Conservation (phyloP, 1,140 invertebrate genomes). For the Antheraea pernyi region DNA sequence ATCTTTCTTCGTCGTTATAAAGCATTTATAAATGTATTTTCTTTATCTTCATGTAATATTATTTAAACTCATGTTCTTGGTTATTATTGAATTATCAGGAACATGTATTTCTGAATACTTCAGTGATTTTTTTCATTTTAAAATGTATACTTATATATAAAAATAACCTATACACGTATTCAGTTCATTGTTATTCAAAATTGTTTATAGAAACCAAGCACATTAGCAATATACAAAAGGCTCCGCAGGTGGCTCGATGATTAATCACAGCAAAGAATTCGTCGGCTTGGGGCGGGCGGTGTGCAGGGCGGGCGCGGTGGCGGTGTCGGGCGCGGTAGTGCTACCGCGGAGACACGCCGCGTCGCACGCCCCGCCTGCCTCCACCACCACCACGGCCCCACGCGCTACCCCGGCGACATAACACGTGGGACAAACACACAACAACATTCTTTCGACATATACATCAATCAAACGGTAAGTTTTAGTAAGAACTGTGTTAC, state of each 20-base stretch:
- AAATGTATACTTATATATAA: slow-evolving; percentile 9
- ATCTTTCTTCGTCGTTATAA: too few species aligned
- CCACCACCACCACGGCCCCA: slow-evolving; percentile 23
- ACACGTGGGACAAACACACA: slow-evolving; percentile 25
- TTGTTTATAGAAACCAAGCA: slow-evolving; percentile 59
- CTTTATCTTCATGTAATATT: too few species aligned
- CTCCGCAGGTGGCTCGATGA: slow-evolving; percentile 72
- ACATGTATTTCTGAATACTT: neutral
- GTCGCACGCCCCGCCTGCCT: slow-evolving; percentile 48
- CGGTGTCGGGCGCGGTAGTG: slow-evolving; percentile 61
- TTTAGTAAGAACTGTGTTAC: neutral
- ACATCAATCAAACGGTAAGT: slow-evolving; percentile 32
- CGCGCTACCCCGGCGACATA: slow-evolving; percentile 20
- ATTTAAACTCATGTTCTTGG: too few species aligned
- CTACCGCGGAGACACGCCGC: slow-evolving; percentile 49
- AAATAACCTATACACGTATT: slow-evolving; percentile 16
- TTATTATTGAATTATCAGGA: neutral
- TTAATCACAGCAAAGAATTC: slow-evolving; percentile 68
- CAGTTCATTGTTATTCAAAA: slow-evolving; percentile 32
- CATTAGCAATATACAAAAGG: slow-evolving; percentile 68
- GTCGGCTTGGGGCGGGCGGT: slow-evolving; percentile 48
- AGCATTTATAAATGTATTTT: too few species aligned
- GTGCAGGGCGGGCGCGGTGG: slow-evolving; percentile 36
- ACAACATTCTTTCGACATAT: slow-evolving; percentile 2
- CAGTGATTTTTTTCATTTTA: neutral